Evolutionary conservation across 2,888 invertebrate species (phyloP), one percentile per base, ranked within the genome.

Genomic region (Lucinisca nassula): DNA sequence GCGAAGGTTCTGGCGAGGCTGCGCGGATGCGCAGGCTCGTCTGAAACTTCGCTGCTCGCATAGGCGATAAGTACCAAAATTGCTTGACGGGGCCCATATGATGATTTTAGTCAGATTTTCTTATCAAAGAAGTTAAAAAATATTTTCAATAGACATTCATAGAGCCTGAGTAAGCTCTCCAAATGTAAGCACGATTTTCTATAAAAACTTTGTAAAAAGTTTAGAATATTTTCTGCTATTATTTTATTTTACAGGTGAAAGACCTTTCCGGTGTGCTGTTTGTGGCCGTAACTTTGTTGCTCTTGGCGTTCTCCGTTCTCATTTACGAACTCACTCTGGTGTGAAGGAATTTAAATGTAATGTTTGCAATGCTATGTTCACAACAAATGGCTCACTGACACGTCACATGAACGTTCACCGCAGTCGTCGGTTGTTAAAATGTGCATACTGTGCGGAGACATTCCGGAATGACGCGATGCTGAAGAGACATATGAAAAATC

Each of bases 241-340:
- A n/a, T n/a, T n/a, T n/a, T 27, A 10, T 58, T 24, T 58, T 58
- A 27, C 95, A 82, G 96, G 96, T 30, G 96, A 96, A 90, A 96
- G 95, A 82, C 95, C 96, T 1, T 96, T 92, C 92, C 94, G 94
- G 73, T 97, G 97, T 89, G 74, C 85, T 24, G 90, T 92, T 37
- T 96, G 96, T 89, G 84, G 90, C 4, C 90, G 92, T 27, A 82
- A 77, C 61, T 96, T 96, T 88, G 94, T 94, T 27, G 94, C 95
- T 0, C 90, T 92, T 45, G 94, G 94, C 38, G 94, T 94, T 32
- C 90, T 96, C 8, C 94, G 93, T 76, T 92, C 93, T 51, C 96
- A 96, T 84, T 45, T 94, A 82, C 93, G 94, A 77, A 95, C 95
- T 0, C 96, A 96, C 88, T 91, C 93, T 8, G 95, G 95, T 12